A percentile compares a stretch with the other conserved stretches of the same genome.
Evolutionary conservation across 2,797 vertebrate genomes (phyloP).

Genomic region (Alosa sapidissima): DNA sequence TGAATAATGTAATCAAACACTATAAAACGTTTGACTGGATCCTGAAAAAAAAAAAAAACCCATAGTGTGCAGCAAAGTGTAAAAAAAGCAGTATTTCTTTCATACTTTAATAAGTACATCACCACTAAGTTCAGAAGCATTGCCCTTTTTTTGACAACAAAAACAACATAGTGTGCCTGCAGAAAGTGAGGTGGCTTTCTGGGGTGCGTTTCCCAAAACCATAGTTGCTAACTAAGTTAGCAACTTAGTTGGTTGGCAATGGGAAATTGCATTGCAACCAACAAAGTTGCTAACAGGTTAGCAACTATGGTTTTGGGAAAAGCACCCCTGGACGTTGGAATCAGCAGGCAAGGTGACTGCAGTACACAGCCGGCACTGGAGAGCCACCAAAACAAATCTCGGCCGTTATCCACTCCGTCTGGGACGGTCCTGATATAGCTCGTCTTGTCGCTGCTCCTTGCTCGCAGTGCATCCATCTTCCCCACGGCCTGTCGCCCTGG

Average conservation of each 20-base stretch:
- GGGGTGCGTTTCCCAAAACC: too few relatives aligned
- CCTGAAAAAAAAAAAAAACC: not conserved
- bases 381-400: slow-evolving; percentile 28
- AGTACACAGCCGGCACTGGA: not conserved
- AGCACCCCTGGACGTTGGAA: not conserved
- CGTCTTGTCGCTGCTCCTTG: not conserved
- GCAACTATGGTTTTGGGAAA: too few relatives aligned
- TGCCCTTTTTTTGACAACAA: not conserved
- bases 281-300: too few relatives aligned
- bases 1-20: not conserved
- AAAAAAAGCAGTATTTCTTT: not conserved
- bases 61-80: not conserved
- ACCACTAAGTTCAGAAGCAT: not conserved
- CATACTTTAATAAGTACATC: not conserved
- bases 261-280: too few relatives aligned
- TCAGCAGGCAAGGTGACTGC: not conserved
- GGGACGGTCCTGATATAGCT: slow-evolving; percentile 64
- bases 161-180: not conserved
- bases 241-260: too few relatives aligned
- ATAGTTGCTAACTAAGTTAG: too few relatives aligned
- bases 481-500: slow-evolving; percentile 60
- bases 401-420: slow-evolving; percentile 38
- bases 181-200: not conserved
- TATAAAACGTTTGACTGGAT: not conserved
- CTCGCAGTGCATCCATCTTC: slow-evolving; percentile 60